Evolutionary conservation across 2,888 invertebrate species (phyloP).

Genomic region (Oscheius myriophilus): DNA sequence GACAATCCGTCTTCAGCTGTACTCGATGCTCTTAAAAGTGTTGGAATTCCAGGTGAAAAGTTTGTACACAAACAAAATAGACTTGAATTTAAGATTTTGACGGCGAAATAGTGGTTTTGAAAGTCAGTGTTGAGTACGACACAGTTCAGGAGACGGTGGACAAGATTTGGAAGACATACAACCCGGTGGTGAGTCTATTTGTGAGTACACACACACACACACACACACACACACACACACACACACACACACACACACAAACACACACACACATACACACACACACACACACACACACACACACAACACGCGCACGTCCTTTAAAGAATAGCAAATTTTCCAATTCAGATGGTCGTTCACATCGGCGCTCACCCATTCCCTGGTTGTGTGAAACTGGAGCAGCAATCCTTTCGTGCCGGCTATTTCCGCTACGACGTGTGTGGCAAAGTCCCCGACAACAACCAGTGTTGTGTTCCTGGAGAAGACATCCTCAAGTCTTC

Average conservation of each 20-base stretch:
- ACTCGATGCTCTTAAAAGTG: conserved; percentile 33
- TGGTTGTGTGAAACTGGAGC: conserved; percentile 45
- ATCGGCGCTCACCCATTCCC: conserved; percentile 48
- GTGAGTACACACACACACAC: neutral
- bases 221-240: too few species aligned
- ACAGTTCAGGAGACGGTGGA: conserved; percentile 38
- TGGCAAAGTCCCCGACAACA: conserved; percentile 33
- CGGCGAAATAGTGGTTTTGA: conserved; percentile 21
- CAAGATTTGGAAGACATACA: conserved; percentile 39
- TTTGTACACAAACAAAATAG: too few species aligned
- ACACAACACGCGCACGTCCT: too few species aligned
- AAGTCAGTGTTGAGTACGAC: conserved; percentile 43
- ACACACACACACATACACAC: too few species aligned
- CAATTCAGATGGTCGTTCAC: conserved; percentile 49
- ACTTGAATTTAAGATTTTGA: neutral
- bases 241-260: too few species aligned
- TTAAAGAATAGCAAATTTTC: too few species aligned
- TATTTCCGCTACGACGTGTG: conserved; percentile 48
- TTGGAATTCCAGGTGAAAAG: conserved; percentile 36
- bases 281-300: too few species aligned
- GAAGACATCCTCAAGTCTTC: conserved; percentile 19
- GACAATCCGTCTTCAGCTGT: conserved; percentile 50
- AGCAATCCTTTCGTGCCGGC: conserved; percentile 48
- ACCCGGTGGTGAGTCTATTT: conserved; percentile 35
- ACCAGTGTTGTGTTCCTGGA: conserved; percentile 27